Base-by-base conservation (phyloP, 2,113 vertebrate species). In the Thinocorus orbignyianus region DNA sequence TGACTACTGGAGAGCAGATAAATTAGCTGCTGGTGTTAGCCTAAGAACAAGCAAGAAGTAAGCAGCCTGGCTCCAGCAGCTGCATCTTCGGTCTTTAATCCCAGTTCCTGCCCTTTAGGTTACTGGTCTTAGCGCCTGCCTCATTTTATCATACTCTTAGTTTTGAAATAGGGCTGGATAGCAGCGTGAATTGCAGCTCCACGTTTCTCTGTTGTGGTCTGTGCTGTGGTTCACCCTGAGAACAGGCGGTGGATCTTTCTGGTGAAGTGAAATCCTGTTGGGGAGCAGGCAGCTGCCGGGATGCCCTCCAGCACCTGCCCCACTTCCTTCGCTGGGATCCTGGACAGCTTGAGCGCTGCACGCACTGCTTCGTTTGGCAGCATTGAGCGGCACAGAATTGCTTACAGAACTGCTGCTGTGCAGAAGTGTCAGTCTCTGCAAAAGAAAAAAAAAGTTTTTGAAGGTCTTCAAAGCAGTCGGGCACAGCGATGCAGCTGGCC, bases 381-480 rank as follows among this genome's bases (percentile, higher is more conserved):
- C 3, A 0, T 6, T 23, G 42, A 42, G 17, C 2, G 2, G 6
- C 39, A 23, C 20, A 31, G 31, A 68, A n/a, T 39, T 2, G 3
- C 24, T 13, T 79, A 46, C 13, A 65, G 3, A 87, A 79, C 26
- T 19, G 78, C 66, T 61, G 31, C 46, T 68, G 18, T 22, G 46
- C 51, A 51, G 48, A 62, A 35, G 20, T 12, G 30, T 49, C 46
- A 11, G 24, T 46, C 31, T 87, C 58, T 62, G 54, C 39, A 22
- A 30, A n/a, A 13, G 14, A 33, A 33, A 13, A n/a, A 57, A 57
- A 61, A 65, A 23, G 54, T 22, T 51, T 64, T 62, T 14, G 9
- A 57, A 77, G 54, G 35, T 65, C 30, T 83, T 60, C 14, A 7
- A n/a, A 19, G 37, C 72, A 41, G 14, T 10, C 3, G 2, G n/a